Evolutionary conservation across 1,140 invertebrate species (phyloP).

Genomic region (Drosophila willistoni): DNA sequence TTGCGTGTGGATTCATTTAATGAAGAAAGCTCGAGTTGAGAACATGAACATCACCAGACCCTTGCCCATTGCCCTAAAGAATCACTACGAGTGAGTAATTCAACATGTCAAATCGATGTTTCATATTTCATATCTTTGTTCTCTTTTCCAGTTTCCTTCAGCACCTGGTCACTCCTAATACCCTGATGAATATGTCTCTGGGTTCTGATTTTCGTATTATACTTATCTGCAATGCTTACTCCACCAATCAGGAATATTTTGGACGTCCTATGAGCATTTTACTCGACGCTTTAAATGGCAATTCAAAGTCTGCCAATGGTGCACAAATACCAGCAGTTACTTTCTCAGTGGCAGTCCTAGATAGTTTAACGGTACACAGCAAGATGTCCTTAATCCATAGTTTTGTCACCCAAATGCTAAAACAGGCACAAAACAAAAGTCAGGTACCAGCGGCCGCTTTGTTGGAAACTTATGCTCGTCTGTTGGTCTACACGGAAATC

Average conservation of each 20-base stretch:
- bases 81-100: slow-evolving; percentile 90
- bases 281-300: slow-evolving; percentile 94
- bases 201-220: slow-evolving; percentile 95
- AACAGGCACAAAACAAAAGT: slow-evolving; percentile 88
- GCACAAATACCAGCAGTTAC: slow-evolving; percentile 87
- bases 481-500: slow-evolving; percentile 98
- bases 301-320: slow-evolving; percentile 86
- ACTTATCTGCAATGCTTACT: slow-evolving; percentile 97
- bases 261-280: slow-evolving; percentile 93
- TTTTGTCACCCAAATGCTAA: slow-evolving; percentile 80
- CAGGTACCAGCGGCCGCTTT: slow-evolving; percentile 93
- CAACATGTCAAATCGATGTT: background rate
- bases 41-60: slow-evolving; percentile 90
- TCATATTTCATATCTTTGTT: background rate
- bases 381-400: slow-evolving; percentile 98
- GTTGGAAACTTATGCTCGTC: slow-evolving; percentile 96
- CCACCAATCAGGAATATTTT: slow-evolving; percentile 93
- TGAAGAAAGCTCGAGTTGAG: slow-evolving; percentile 95
- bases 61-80: slow-evolving; percentile 92
- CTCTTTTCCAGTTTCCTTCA: slow-evolving; percentile 89
- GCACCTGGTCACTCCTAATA: slow-evolving; percentile 90
- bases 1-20: slow-evolving; percentile 97
- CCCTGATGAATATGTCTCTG: slow-evolving; percentile 86
- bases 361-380: slow-evolving; percentile 97
- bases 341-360: slow-evolving; percentile 95